These are phyloP conservation scores for Tiphia femorata DNA, from an alignment of 2,888 invertebrate genomes.

Conservation along the genomic window DNA sequence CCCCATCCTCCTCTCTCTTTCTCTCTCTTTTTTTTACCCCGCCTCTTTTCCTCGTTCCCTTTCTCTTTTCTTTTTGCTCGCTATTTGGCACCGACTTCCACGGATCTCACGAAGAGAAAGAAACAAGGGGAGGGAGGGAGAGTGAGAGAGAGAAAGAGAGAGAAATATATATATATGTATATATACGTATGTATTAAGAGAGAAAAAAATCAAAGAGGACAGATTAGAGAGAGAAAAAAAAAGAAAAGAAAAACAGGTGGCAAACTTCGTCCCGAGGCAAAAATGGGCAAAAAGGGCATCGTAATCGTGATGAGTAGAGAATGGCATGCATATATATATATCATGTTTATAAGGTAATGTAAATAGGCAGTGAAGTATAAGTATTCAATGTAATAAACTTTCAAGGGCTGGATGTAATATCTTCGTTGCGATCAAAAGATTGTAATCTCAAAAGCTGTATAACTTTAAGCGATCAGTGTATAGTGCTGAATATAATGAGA, in stretches of 20 bases:
- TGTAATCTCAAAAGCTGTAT: constrained; percentile 51
- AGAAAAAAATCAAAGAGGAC: no score
- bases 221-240: constrained; percentile 14
- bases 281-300: constrained; percentile 8
- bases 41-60: constrained; percentile 4
- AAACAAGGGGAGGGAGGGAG: constrained; percentile 14
- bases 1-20: constrained; percentile 11
- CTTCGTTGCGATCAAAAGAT: constrained; percentile 35
- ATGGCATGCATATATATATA: constrained; percentile 57
- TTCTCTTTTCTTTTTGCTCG: constrained; percentile 14
- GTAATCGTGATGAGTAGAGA: constrained; percentile 50
- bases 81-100: constrained; percentile 26
- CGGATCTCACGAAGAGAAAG: constrained; percentile 13
- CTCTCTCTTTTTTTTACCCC: constrained; percentile 13
- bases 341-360: constrained; percentile 43
- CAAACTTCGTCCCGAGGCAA: constrained; percentile 43
- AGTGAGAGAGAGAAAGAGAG: constrained; percentile 14
- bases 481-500: constrained; percentile 58
- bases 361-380: constrained; percentile 38
- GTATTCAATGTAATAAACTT: constrained; percentile 23
- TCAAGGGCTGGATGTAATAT: constrained; percentile 38
- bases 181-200: not conserved
- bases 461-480: constrained; percentile 57
- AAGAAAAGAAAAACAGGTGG: constrained; percentile 13
- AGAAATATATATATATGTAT: constrained; percentile 1